Conservation (phyloP, 2,113 vertebrate species). For the Boulengeromyrus knoepffleri region DNA sequence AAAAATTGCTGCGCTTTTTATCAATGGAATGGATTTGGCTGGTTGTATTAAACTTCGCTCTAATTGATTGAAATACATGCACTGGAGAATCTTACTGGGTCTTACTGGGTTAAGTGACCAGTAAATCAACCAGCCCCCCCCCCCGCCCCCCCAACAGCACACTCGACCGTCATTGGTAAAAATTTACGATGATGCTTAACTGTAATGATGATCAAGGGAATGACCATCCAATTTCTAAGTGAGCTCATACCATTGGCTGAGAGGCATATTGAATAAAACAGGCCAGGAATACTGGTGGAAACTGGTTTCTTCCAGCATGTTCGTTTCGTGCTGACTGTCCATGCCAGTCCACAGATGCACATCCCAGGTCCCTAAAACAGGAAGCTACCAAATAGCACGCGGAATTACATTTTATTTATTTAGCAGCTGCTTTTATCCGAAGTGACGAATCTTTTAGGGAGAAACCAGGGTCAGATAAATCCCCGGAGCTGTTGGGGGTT, state of each 20-base stretch:
- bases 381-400: background rate
- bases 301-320: background rate
- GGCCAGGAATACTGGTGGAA: background rate
- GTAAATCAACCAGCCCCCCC: conserved; percentile 29
- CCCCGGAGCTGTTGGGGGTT: background rate
- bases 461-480: background rate
- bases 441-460: background rate
- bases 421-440: background rate
- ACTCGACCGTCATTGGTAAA: background rate
- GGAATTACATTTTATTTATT: background rate
- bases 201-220: conserved; percentile 29
- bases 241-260: background rate
- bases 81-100: background rate
- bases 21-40: background rate
- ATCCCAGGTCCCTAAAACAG: background rate
- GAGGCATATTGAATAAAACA: background rate
- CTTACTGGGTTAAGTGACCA: background rate
- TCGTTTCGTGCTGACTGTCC: background rate
- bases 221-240: conserved; percentile 15
- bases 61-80: conserved; percentile 8
- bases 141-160: background rate
- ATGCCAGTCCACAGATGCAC: background rate
- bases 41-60: background rate
- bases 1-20: background rate
- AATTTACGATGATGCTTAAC: conserved; percentile 33